Base-by-base conservation (phyloP, 2,888 invertebrate species). In the Hyles lineata region DNA sequence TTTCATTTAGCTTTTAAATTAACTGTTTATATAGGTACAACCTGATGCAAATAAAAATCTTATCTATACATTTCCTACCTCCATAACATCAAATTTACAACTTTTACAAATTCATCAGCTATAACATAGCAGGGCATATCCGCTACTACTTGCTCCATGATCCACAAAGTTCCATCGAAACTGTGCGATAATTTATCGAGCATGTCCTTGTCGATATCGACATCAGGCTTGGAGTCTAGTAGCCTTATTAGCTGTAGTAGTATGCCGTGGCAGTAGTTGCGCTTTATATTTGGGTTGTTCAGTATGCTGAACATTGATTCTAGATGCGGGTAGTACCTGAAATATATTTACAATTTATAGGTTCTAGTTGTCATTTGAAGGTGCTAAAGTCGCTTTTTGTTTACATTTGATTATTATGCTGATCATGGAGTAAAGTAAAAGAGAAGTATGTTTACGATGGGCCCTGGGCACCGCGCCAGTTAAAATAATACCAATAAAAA, bases 241-340 rank as follows among this genome's bases (percentile, higher is more conserved):
- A 95, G 83, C 43, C 89, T 90, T 25, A 87, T 78, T 43, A 95
- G 77, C 94, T 96, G 96, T 72, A 96, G 87, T 75, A 96, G 87
- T 74, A 95, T 87, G 55, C 97, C 97, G 85, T 97, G 96, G 55
- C 95, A 91, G 70, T 90, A 90, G 87, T 96, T 96, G 78, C 95
- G 95, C 7, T 83, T 83, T 21, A 91, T 77, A 15, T 75, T 75
- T 0, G 70, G 58, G 29, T 67, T 43, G 32, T 74, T 63, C 25
- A 76, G 43, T 60, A 76, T 70, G 0, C 17, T 50, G 23, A 78
- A 43, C 71, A 78, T 71, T 7, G 72, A 35, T 17, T 67, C 70
- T 61, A 76, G 0, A 55, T 78, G 77, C 6, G 59, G 1, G 19
- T 71, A 73, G 70, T 74, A 76, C 23, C 76, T 74, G 52, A 0